Conservation (phyloP, 2,888 invertebrate species). For the Eustalomyia histrio region DNA sequence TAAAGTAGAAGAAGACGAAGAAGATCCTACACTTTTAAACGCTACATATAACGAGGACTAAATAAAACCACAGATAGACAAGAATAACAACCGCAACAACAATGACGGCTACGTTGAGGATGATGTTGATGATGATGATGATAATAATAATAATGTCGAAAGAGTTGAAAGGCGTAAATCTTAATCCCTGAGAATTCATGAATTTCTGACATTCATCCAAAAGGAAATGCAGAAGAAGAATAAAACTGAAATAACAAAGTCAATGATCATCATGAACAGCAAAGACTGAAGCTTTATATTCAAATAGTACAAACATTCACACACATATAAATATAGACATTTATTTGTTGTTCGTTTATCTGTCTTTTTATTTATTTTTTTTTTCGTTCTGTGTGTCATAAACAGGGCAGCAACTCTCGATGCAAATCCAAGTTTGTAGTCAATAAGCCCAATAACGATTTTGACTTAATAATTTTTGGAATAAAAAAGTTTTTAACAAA, state of each 20-base stretch:
- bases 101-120: slow-evolving; percentile 38
- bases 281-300: slow-evolving; percentile 49
- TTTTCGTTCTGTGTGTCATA: slow-evolving; percentile 31
- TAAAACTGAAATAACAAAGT: slow-evolving; percentile 19
- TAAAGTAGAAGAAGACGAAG: neutral
- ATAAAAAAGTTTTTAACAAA: too few relatives aligned
- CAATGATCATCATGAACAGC: slow-evolving; percentile 40
- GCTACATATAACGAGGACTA: neutral
- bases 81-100: slow-evolving; percentile 29
- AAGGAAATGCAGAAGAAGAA: slow-evolving; percentile 44
- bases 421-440: too few relatives aligned
- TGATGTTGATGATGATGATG: slow-evolving; percentile 44
- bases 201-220: slow-evolving; percentile 64
- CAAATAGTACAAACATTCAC: slow-evolving; percentile 41
- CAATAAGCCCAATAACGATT: too few relatives aligned
- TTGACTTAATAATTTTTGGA: too few relatives aligned
- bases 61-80: slow-evolving; percentile 24
- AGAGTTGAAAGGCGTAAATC: slow-evolving; percentile 66
- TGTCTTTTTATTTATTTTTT: too few relatives aligned
- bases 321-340: neutral
- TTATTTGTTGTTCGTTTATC: neutral
- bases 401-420: too few relatives aligned
- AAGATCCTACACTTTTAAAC: slow-evolving; percentile 35
- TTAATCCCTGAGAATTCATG: slow-evolving; percentile 66
- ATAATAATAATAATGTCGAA: slow-evolving; percentile 65